Evolutionary conservation across 2,888 invertebrate genomes (phyloP).

Genomic region (Leptopilina drosophilae): DNA sequence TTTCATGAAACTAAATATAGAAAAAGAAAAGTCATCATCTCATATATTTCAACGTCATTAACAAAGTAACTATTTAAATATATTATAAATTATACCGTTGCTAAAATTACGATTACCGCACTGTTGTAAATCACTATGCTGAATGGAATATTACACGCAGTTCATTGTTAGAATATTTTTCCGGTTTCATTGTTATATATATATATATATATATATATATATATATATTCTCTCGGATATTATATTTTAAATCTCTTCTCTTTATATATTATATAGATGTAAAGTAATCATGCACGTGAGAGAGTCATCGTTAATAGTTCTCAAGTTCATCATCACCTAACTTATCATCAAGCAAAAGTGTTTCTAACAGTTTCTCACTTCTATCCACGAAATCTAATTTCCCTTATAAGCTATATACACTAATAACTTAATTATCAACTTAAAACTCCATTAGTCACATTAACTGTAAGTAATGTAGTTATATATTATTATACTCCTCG

Average conservation of each 20-base stretch:
- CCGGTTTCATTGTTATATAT: constrained; percentile 18
- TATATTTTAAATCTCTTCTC: background rate
- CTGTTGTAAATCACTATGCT: constrained; percentile 21
- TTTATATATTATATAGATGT: no score
- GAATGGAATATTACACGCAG: constrained; percentile 16
- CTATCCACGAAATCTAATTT: background rate
- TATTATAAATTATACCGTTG: constrained; percentile 11
- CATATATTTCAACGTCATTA: no score
- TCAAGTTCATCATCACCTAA: constrained; percentile 34
- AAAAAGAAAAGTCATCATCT: no score
- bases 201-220: background rate
- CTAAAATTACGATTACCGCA: constrained; percentile 39
- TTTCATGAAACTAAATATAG: no score
- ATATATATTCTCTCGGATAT: background rate
- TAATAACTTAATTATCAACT: constrained; percentile 23
- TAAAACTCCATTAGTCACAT: background rate
- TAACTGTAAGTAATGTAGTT: background rate
- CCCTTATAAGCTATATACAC: background rate
- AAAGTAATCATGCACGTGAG: constrained; percentile 7
- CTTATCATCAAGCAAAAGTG: background rate
- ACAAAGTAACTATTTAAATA: constrained; percentile 8
- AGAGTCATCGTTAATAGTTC: constrained; percentile 35
- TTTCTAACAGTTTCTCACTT: constrained; percentile 25
- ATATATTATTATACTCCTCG: no score
- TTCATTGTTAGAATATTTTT: constrained; percentile 23